These are phyloP conservation scores for Drosophila neonasuta DNA, from an alignment of 2,888 invertebrate species.

Conservation along the genomic window DNA sequence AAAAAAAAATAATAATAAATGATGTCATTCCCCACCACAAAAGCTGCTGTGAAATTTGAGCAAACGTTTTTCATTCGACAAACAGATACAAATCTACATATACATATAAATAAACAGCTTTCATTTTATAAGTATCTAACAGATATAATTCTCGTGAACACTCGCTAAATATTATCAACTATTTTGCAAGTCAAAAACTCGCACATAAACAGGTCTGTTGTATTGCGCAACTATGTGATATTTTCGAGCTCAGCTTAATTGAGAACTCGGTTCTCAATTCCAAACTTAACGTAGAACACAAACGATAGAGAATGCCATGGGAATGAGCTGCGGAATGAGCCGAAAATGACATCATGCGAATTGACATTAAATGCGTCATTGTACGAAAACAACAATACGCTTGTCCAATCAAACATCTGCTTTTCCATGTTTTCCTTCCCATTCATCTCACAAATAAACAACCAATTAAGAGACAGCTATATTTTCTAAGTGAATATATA, in stretches of 20 bases:
- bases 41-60: constrained; percentile 27
- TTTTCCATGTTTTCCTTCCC: neutral
- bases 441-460: neutral
- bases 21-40: constrained; percentile 57
- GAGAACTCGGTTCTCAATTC: constrained; percentile 7
- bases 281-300: neutral
- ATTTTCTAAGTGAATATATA: constrained; percentile 2
- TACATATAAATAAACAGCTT: constrained; percentile 16
- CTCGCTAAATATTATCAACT: constrained; percentile 19
- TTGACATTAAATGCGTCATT: constrained; percentile 41
- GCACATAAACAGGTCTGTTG: constrained; percentile 6
- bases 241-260: constrained; percentile 20
- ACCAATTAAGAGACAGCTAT: neutral
- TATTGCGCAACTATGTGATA: constrained; percentile 4
- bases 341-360: constrained; percentile 66
- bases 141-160: constrained; percentile 20
- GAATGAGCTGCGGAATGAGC: constrained; percentile 28
- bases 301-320: constrained; percentile 32
- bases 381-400: constrained; percentile 18
- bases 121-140: constrained; percentile 6
- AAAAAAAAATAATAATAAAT: constrained; percentile 23
- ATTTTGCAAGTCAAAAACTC: constrained; percentile 16
- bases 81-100: constrained; percentile 28
- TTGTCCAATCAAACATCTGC: neutral
- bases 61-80: constrained; percentile 38